Conservation (phyloP, 1,140 invertebrate species). For the Drosophila neocordata region DNA sequence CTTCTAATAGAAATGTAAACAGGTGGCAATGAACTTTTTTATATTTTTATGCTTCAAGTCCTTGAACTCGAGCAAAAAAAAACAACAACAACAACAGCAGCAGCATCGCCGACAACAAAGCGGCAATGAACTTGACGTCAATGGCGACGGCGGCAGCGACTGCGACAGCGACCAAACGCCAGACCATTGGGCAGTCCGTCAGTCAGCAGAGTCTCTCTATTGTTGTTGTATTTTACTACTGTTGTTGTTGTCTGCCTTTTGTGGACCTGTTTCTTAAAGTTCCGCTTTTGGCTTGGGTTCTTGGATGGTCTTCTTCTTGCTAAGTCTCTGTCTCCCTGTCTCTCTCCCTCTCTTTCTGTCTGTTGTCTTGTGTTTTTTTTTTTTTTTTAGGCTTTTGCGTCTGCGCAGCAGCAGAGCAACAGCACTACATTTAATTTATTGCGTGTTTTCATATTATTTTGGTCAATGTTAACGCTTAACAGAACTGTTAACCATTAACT, state of each 20-base stretch:
- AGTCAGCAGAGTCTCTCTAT: conserved; percentile 2
- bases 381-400: conserved; percentile 33
- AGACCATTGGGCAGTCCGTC: conserved; percentile 19
- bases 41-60: conserved; percentile 70
- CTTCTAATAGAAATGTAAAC: conserved; percentile 70
- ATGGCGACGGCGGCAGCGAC: conserved; percentile 30
- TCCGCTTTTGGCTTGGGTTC: conserved; percentile 37
- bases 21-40: conserved; percentile 78
- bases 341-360: conserved; percentile 28
- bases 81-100: conserved; percentile 24
- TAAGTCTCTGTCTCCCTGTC: background rate
- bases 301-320: conserved; percentile 23
- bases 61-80: conserved; percentile 68
- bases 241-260: conserved; percentile 25
- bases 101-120: conserved; percentile 15
- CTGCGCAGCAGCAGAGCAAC: conserved; percentile 45
- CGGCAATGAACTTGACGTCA: conserved; percentile 70
- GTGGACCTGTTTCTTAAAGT: conserved; percentile 55
- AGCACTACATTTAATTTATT: conserved; percentile 53
- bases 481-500: background rate
- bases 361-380: background rate
- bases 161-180: background rate
- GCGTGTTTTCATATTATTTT: conserved; percentile 42
- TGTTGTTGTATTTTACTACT: conserved; percentile 20
- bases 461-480: conserved; percentile 15